A percentile compares a stretch with the other conserved stretches of the same genome.
Evolutionary conservation across 2,797 vertebrate genomes (phyloP).

Genomic region (Antennarius maculatus): DNA sequence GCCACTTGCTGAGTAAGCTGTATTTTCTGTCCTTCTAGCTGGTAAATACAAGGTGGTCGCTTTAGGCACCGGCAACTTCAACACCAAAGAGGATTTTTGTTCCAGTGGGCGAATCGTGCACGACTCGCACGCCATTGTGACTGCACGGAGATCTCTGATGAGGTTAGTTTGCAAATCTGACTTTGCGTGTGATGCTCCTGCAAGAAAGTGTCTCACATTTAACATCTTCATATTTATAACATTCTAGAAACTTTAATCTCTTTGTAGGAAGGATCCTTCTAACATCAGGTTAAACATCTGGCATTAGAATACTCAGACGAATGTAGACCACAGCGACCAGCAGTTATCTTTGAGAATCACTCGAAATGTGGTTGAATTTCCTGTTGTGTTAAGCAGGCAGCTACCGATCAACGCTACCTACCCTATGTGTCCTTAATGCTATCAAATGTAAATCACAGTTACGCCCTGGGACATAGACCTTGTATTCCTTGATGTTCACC

Average conservation of each 20-base stretch:
- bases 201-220: not conserved
- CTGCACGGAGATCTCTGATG: conserved; percentile 91
- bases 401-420: not conserved
- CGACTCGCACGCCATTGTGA: conserved; percentile 90
- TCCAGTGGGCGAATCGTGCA: conserved; percentile 86
- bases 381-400: not conserved
- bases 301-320: not conserved
- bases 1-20: not conserved
- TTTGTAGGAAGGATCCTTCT: not conserved
- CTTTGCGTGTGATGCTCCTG: not conserved
- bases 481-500: no score
- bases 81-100: conserved; percentile 78
- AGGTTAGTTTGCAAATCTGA: conserved; percentile 74
- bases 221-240: not conserved
- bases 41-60: conserved; percentile 86
- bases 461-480: no score
- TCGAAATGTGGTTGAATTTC: conserved; percentile 3
- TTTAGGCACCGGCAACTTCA: conserved; percentile 90
- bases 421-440: not conserved
- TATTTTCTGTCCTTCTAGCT: conserved; percentile 46
- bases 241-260: not conserved
- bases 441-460: not conserved
- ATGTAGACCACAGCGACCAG: conserved; percentile 3
- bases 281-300: not conserved
- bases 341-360: not conserved